A percentile compares a stretch with the other conserved stretches of the same genome.
phyloP scores from a whole-genome alignment of 2,888 invertebrate species.

The Drosophila formosana region DNA sequence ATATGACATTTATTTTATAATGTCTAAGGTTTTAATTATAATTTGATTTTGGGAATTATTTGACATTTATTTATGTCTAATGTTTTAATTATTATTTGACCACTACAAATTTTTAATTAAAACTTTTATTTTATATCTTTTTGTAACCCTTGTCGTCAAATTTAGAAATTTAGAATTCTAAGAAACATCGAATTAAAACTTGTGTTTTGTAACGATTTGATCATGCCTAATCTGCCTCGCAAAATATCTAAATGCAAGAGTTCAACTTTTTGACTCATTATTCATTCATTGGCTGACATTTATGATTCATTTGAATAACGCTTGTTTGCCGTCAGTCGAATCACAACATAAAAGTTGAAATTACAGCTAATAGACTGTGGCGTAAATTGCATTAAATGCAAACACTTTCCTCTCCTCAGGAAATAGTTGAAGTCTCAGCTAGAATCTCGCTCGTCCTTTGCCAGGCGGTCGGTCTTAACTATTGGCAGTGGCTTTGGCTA shows the following conservation, averaged over 20 bases:
- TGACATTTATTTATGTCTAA: no score
- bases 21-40: no score
- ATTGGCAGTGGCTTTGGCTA: slow-evolving; percentile 44
- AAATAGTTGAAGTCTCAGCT: neutral
- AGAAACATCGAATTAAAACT: no score
- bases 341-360: neutral
- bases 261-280: neutral
- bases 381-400: slow-evolving; percentile 3
- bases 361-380: neutral
- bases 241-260: neutral
- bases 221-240: no score
- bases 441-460: neutral
- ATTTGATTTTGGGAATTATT: no score
- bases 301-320: neutral
- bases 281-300: neutral
- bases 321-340: neutral
- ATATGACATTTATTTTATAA: no score
- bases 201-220: no score
- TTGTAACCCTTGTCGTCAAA: no score
- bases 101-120: no score
- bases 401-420: neutral
- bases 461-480: slow-evolving; percentile 34
- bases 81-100: no score
- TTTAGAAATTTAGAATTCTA: no score
- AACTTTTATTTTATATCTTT: no score